Conservation (phyloP, 2,888 invertebrate species). For the Masnerella sp. region DNA sequence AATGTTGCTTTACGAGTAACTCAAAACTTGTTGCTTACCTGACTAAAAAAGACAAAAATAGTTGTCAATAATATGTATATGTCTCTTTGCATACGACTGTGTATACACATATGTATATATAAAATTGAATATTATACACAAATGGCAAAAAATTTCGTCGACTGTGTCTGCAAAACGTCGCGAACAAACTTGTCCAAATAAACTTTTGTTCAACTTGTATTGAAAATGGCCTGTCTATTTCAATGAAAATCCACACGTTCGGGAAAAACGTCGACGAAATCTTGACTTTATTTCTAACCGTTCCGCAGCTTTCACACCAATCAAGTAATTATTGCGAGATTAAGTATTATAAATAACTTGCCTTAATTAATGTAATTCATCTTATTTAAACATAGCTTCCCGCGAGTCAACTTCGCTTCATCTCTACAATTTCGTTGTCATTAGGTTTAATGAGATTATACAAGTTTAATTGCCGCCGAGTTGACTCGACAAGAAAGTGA, state of each 20-base stretch:
- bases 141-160: constrained; percentile 40
- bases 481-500: constrained; percentile 17
- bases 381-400: constrained; percentile 19
- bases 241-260: not conserved
- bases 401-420: constrained; percentile 15
- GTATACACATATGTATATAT: constrained; percentile 7
- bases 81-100: not conserved
- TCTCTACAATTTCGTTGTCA: not conserved
- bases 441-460: constrained; percentile 9
- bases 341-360: constrained; percentile 31
- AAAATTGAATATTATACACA: constrained; percentile 10
- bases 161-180: constrained; percentile 8
- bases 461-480: constrained; percentile 10
- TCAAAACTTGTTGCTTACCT: not conserved
- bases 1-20: constrained; percentile 66
- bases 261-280: constrained; percentile 14
- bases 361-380: constrained; percentile 1
- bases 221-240: not conserved
- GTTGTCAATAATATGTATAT: too few relatives aligned
- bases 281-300: not conserved
- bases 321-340: constrained; percentile 15
- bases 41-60: not conserved
- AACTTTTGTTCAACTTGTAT: too few relatives aligned
- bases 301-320: constrained; percentile 21
- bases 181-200: too few relatives aligned